A percentile compares a stretch with the other conserved stretches of the same genome.
These are phyloP conservation scores for Gnatocerus cornutus DNA, from an alignment of 2,888 invertebrate genomes.

Conservation along the genomic window DNA sequence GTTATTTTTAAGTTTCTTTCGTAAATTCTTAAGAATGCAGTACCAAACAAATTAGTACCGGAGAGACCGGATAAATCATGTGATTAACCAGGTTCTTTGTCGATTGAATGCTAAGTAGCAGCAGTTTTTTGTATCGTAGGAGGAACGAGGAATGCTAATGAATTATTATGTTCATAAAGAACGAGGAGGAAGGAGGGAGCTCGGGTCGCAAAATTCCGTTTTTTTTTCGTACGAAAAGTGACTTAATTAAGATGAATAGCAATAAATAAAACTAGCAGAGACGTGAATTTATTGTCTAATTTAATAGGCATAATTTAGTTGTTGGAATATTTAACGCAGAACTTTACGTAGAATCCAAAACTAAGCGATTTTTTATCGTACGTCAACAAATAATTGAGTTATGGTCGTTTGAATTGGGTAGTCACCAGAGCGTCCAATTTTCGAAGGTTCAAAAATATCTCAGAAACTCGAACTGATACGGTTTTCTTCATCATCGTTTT, in stretches of 20 bases:
- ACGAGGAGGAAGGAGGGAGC: not conserved
- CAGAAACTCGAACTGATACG: too few species aligned
- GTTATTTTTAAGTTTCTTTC: constrained; percentile 21
- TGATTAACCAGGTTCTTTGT: constrained; percentile 16
- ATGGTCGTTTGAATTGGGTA: too few species aligned
- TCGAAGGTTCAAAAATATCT: too few species aligned
- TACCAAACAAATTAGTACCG: constrained; percentile 13
- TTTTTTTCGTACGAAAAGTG: not conserved
- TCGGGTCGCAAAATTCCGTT: not conserved
- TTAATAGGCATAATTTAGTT: too few species aligned
- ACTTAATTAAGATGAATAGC: constrained; percentile 6
- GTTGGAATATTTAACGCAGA: too few species aligned
- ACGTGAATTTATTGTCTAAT: constrained; percentile 1
- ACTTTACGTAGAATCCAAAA: too few species aligned
- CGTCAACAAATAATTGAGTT: too few species aligned
- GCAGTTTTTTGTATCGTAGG: constrained; percentile 18
- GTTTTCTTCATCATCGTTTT: too few species aligned
- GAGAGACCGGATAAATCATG: constrained; percentile 29
- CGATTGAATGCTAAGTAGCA: constrained; percentile 6
- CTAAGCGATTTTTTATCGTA: too few species aligned
- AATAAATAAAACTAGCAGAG: constrained; percentile 2
- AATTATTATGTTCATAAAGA: constrained; percentile 2
- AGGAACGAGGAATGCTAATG: constrained; percentile 7
- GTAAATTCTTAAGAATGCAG: constrained; percentile 38
- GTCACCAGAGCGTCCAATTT: too few species aligned